These are phyloP conservation scores for Diadromus collaris DNA, from an alignment of 2,888 invertebrate genomes.

Conservation along the genomic window DNA sequence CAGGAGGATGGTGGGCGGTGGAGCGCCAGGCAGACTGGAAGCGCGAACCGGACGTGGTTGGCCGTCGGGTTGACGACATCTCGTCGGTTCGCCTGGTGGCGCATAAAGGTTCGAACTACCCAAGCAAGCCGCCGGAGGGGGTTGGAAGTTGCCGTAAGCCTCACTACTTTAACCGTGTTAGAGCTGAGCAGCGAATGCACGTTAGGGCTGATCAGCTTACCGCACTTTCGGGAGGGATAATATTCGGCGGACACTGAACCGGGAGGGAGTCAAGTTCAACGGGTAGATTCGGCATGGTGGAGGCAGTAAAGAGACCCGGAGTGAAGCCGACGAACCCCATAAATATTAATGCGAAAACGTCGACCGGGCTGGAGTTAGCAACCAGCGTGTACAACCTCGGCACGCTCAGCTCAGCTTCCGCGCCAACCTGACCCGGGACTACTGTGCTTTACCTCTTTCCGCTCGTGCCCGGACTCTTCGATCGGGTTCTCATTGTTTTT, in stretches of 20 bases:
- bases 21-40: neutral
- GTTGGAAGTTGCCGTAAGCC: slow-evolving; percentile 29
- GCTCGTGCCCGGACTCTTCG: slow-evolving; percentile 39
- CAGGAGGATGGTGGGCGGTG: neutral
- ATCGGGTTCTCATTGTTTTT: slow-evolving; percentile 45
- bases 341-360: slow-evolving; percentile 51
- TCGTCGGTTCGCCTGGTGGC: slow-evolving; percentile 17
- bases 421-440: neutral
- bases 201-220: slow-evolving; percentile 6
- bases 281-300: neutral
- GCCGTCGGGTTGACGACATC: slow-evolving; percentile 40
- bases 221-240: neutral
- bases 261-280: slow-evolving; percentile 2
- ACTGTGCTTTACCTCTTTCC: slow-evolving; percentile 24
- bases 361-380: slow-evolving; percentile 41
- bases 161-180: slow-evolving; percentile 17
- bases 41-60: slow-evolving; percentile 5
- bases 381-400: slow-evolving; percentile 40
- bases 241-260: neutral
- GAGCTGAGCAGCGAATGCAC: neutral
- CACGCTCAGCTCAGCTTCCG: slow-evolving; percentile 22
- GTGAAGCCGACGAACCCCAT: slow-evolving; percentile 42
- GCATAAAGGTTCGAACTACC: slow-evolving; percentile 52
- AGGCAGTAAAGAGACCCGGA: slow-evolving; percentile 19
- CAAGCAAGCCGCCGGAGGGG: slow-evolving; percentile 25